Evolutionary conservation across 2,888 invertebrate species (phyloP).

Genomic region (Scaptomyza parva): DNA sequence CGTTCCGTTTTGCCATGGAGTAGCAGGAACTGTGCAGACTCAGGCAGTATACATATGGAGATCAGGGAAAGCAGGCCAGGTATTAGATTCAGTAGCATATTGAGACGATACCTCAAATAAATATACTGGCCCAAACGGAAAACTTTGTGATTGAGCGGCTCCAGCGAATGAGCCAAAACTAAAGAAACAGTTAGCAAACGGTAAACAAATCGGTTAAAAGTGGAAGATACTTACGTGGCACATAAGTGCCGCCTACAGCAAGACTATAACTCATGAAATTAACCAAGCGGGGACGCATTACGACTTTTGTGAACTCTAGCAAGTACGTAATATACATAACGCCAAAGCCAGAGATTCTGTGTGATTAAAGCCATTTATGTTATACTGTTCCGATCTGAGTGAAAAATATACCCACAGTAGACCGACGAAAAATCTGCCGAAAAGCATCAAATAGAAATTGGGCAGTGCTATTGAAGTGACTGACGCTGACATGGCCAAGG

Average conservation of each 20-base stretch:
- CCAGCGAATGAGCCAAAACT: slow-evolving; percentile 17
- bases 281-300: slow-evolving; percentile 34
- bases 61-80: slow-evolving; percentile 17
- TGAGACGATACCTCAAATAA: slow-evolving; percentile 39
- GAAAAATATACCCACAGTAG: slow-evolving; percentile 31
- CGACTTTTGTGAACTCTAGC: slow-evolving; percentile 28
- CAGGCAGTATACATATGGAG: slow-evolving; percentile 24
- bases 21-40: slow-evolving; percentile 48
- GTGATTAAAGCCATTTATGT: background rate
- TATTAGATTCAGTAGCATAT: slow-evolving; percentile 5
- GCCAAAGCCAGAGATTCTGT: slow-evolving; percentile 31
- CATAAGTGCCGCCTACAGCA: slow-evolving; percentile 14
- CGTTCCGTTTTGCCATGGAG: background rate
- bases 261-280: slow-evolving; percentile 25
- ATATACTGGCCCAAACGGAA: background rate
- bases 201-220: background rate
- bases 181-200: background rate
- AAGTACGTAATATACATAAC: slow-evolving; percentile 35
- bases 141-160: slow-evolving; percentile 2
- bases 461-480: slow-evolving; percentile 30
- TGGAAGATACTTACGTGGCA: slow-evolving; percentile 33
- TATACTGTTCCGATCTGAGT: too few relatives aligned
- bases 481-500: slow-evolving; percentile 3
- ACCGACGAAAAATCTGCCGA: slow-evolving; percentile 32
- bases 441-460: slow-evolving; percentile 23